Base-by-base conservation (phyloP, 2,888 invertebrate genomes). In the Philereme transversata region DNA sequence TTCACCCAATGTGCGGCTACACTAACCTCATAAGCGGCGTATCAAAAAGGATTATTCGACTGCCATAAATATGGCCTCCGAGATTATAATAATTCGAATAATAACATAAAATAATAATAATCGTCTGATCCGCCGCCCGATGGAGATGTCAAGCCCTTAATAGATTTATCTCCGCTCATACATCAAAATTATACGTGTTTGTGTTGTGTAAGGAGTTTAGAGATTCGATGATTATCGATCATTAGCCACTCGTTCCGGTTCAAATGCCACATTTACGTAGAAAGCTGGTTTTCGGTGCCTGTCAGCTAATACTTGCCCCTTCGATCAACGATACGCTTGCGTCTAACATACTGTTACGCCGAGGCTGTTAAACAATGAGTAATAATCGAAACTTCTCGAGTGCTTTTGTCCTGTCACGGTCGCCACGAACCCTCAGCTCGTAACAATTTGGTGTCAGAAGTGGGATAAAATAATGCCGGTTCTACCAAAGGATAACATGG, bases 41-140 rank as follows among this genome's bases (percentile, higher is more conserved):
- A 86, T 86, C 89, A 83, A 87, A 90, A 83, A 83, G 85, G 88
- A 83, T 90, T 88, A 89, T 69, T 78, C 75, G 78, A 77, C 75
- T 73, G 83, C 83, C 79, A 89, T 90, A 90, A 90, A 90, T 90
- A 90, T 84, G 83, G 84, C 81, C 78, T 82, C 76, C 74, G 80
- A 87, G 88, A 89, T 88, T 89, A 88, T 88, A 80, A 89, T 88
- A 89, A 90, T 89, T 87, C 88, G 86, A 89, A 89, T 90, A 88
- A 88, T 88, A 90, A 88, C 86, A 88, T 88, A 87, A 83, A 86
- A 88, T 88, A 88, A 89, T 88, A 86, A 88, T 87, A 84, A 82
- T 78, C 73, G 76, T 82, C 77, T 79, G 82, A 77, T 76, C 74
- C 72, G 77, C 76, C 70, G 72, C 70, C 71, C 81, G 82, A 84